Base-by-base conservation (phyloP, 2,113 vertebrate species). In the Spea multiplicata region DNA sequence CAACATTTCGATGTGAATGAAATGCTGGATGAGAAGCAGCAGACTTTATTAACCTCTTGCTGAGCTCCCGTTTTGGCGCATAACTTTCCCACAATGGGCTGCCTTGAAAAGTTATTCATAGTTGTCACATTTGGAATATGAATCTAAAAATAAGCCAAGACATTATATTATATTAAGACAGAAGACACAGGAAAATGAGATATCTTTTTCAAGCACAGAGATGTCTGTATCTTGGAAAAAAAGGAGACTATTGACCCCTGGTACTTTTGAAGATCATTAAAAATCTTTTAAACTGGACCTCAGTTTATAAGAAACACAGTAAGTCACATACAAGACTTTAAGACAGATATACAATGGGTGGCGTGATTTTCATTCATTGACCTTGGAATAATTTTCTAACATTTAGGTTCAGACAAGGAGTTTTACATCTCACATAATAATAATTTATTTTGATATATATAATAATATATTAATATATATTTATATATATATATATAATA, bases 1-100 rank as follows among this genome's bases (percentile, higher is more conserved):
- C 81, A 81, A 83, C 82, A 73, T 86, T 83, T 61, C 83, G 66
- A 81, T 83, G 80, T 91, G 92, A 91, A 89, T 92, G 90, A 90
- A 92, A 88, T 76, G 86, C 85, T 81, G 85, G 85, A 88, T 88
- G 87, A 83, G 87, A 82, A 78, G 84, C 74, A 79, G 81, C 6
- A 64, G 87, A 89, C 84, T 76, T 79, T 74, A 76, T 86, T 88
- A 86, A 86, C 88, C 88, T 90, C 87, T 84, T 80, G 16, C 75
- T 76, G 86, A 83, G 83, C 85, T 74, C 66, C 81, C 13, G 86
- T 71, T 83, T 85, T 84, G 84, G 6, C 78, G 67, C 87, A 85
- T 75, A 85, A 76, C 77, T 82, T 86, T 86, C 50, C 86, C 71
- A 84, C 82, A 70, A 81, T 57, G n/a, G 13, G 64, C 74, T 61